Evolutionary conservation across 1,140 invertebrate species (phyloP).

Genomic region (Philotrypesis tridentata): DNA sequence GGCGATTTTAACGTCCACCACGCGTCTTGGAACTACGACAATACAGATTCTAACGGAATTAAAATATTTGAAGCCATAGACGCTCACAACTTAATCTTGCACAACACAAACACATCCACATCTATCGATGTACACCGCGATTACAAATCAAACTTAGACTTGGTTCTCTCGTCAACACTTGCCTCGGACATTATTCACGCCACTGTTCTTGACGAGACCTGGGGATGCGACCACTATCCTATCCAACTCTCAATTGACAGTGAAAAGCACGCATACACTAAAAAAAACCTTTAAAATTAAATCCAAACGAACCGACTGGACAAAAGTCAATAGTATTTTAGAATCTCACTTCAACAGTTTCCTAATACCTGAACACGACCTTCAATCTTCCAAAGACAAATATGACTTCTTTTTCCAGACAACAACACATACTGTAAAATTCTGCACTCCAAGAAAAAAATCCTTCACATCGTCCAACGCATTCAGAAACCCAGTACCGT

Average conservation of each 20-base stretch:
- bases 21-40: background rate
- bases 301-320: slow-evolving; percentile 24
- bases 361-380: background rate
- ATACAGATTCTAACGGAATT: background rate
- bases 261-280: slow-evolving; percentile 43
- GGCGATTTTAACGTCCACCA: slow-evolving; percentile 6
- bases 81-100: background rate
- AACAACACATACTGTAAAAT: slow-evolving; percentile 45
- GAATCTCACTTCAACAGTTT: background rate
- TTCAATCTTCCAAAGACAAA: background rate
- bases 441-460: slow-evolving; percentile 26
- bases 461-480: background rate
- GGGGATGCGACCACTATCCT: slow-evolving; percentile 62
- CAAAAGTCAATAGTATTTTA: background rate
- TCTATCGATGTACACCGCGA: background rate
- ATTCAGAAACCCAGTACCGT: too few species aligned
- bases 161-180: slow-evolving; percentile 9
- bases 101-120: background rate
- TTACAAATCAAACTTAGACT: background rate
- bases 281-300: slow-evolving; percentile 36
- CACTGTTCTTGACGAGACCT: slow-evolving; percentile 54
- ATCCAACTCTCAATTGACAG: slow-evolving; percentile 53
- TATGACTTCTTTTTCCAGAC: slow-evolving; percentile 42
- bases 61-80: background rate
- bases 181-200: slow-evolving; percentile 54